These are phyloP conservation scores for Drosophila azteca DNA, from an alignment of 1,140 invertebrate species.

Conservation along the genomic window DNA sequence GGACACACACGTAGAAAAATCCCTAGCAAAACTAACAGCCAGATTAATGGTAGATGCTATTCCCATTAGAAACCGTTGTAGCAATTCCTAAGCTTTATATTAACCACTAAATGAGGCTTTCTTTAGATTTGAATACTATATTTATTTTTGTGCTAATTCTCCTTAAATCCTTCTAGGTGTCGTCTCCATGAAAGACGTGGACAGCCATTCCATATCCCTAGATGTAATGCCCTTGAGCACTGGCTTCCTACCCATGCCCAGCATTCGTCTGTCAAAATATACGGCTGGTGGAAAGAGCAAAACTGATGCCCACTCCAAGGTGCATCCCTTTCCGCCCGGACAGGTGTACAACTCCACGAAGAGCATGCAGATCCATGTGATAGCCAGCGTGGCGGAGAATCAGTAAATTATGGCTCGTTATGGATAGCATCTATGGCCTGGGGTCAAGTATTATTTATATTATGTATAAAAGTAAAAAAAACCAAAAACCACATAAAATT, in stretches of 20 bases:
- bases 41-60: background rate
- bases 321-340: slow-evolving; percentile 93
- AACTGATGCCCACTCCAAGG: slow-evolving; percentile 88
- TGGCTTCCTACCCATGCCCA: slow-evolving; percentile 94
- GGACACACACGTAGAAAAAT: slow-evolving; percentile 15
- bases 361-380: slow-evolving; percentile 93
- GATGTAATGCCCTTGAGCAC: slow-evolving; percentile 96
- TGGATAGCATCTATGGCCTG: slow-evolving; percentile 5
- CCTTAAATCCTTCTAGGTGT: slow-evolving; percentile 86
- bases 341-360: slow-evolving; percentile 95
- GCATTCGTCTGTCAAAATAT: slow-evolving; percentile 95
- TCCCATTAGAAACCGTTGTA: background rate
- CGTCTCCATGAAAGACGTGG: slow-evolving; percentile 89
- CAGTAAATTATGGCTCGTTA: slow-evolving; percentile 12
- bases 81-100: background rate
- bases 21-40: background rate
- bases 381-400: slow-evolving; percentile 84
- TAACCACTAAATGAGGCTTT: background rate
- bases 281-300: slow-evolving; percentile 89
- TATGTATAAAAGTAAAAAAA: slow-evolving; percentile 18
- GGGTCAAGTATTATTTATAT: slow-evolving; percentile 65
- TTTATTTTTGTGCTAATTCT: background rate
- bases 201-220: slow-evolving; percentile 90
- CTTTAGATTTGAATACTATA: too few relatives aligned
- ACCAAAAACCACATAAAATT: slow-evolving; percentile 4